A percentile compares a stretch with the other conserved stretches of the same genome.
Evolutionary conservation across 1,140 invertebrate genomes (phyloP).

Genomic region (Drosophila setifemur): DNA sequence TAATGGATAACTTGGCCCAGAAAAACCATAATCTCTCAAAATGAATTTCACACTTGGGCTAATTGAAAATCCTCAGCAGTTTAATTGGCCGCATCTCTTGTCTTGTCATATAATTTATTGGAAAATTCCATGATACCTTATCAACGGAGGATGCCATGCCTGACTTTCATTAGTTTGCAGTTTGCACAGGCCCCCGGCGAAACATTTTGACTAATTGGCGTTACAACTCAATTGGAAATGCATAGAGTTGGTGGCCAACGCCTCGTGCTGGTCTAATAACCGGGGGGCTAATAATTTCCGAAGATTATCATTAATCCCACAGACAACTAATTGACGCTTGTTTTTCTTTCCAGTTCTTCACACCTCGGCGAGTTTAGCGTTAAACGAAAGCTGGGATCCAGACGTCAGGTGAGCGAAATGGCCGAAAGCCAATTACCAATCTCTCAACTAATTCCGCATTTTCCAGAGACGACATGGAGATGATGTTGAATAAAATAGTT

Average conservation of each 20-base stretch:
- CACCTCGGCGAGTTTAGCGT: slow-evolving; percentile 97
- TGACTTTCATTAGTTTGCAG: slow-evolving; percentile 6
- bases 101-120: slow-evolving; percentile 48
- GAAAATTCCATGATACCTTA: slow-evolving; percentile 28
- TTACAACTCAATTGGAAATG: slow-evolving; percentile 66
- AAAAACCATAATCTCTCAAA: too few species aligned
- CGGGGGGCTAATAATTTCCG: slow-evolving; percentile 12
- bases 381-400: slow-evolving; percentile 99
- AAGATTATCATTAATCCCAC: slow-evolving; percentile 37
- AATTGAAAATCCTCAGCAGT: not conserved
- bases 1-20: too few species aligned
- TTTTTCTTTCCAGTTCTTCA: slow-evolving; percentile 93
- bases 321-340: slow-evolving; percentile 59
- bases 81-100: slow-evolving; percentile 23
- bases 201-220: slow-evolving; percentile 56
- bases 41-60: slow-evolving; percentile 1
- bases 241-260: slow-evolving; percentile 1
- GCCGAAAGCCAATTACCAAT: not conserved
- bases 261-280: slow-evolving; percentile 64
- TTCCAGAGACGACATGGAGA: slow-evolving; percentile 96
- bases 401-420: slow-evolving; percentile 87
- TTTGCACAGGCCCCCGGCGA: not conserved
- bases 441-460: not conserved
- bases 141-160: slow-evolving; percentile 8
- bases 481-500: slow-evolving; percentile 99